These are phyloP conservation scores for Menura novaehollandiae DNA, from an alignment of 2,113 vertebrate species.

Conservation along the genomic window DNA sequence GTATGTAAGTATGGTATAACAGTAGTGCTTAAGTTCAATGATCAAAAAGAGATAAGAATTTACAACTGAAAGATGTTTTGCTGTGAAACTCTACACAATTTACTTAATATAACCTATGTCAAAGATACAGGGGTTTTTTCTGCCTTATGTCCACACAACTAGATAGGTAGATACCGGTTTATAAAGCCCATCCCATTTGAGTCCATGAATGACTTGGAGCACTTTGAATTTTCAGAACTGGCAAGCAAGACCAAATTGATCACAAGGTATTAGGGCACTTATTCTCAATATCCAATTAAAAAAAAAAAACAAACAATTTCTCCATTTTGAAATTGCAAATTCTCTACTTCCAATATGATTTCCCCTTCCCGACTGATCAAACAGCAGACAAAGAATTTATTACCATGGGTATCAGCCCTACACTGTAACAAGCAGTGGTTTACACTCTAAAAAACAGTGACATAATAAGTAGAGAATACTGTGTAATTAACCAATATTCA, in stretches of 20 bases:
- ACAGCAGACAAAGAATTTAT: not conserved
- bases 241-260: not conserved
- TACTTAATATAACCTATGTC: not conserved
- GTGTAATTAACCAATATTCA: not conserved
- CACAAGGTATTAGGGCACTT: not conserved
- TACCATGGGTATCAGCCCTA: not conserved
- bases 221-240: not conserved
- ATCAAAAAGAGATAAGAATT: not conserved
- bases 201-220: not conserved
- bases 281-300: not conserved
- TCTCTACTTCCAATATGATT: not conserved
- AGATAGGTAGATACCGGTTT: not conserved
- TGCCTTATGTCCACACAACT: not conserved
- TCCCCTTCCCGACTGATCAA: not conserved
- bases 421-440: not conserved
- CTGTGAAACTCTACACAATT: not conserved
- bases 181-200: not conserved
- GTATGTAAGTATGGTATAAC: not conserved
- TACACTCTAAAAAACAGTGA: not conserved
- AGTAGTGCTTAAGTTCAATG: not conserved
- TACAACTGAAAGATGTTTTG: not conserved
- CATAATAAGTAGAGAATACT: not conserved
- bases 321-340: not conserved
- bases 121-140: not conserved
- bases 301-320: not conserved